phyloP scores from a whole-genome alignment of 1,140 invertebrate genomes.

The Caerostris extrusa region DNA sequence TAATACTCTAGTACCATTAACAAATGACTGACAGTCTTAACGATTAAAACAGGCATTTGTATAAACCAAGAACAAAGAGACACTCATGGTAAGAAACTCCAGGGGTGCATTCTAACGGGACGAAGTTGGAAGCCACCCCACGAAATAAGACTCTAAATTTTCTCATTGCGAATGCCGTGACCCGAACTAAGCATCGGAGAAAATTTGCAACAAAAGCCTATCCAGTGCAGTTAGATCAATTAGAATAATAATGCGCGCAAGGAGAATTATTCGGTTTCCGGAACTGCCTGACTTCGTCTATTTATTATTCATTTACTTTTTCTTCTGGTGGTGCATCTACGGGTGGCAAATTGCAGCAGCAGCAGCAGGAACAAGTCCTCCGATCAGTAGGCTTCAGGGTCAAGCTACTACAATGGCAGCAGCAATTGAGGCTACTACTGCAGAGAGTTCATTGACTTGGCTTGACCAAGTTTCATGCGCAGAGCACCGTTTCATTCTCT shows the following conservation, averaged over 20 bases:
- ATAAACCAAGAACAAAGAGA: neutral
- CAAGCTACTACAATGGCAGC: slow-evolving; percentile 68
- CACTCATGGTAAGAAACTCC: neutral
- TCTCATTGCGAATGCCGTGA: slow-evolving; percentile 67
- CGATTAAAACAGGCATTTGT: neutral
- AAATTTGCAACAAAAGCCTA: slow-evolving; percentile 40
- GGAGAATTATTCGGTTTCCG: slow-evolving; percentile 72
- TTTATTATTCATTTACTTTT: slow-evolving; percentile 47
- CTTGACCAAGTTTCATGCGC: slow-evolving; percentile 72
- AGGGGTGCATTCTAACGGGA: neutral
- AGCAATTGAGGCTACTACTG: slow-evolving; percentile 59
- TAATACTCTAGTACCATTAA: too few relatives aligned
- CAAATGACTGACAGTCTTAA: too few relatives aligned
- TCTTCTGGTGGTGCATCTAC: neutral
- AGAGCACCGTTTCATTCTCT: slow-evolving; percentile 45
- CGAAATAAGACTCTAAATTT: slow-evolving; percentile 24
- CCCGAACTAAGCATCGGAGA: slow-evolving; percentile 17
- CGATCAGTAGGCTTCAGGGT: slow-evolving; percentile 76
- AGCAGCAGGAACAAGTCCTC: neutral
- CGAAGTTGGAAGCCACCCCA: neutral
- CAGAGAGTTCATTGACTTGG: slow-evolving; percentile 65
- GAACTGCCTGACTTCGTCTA: slow-evolving; percentile 55
- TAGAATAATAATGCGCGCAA: slow-evolving; percentile 62
- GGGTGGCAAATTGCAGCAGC: slow-evolving; percentile 48
- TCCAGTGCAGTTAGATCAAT: slow-evolving; percentile 39